Base-by-base conservation (phyloP, 1,140 invertebrate species). In the Manduca sexta region DNA sequence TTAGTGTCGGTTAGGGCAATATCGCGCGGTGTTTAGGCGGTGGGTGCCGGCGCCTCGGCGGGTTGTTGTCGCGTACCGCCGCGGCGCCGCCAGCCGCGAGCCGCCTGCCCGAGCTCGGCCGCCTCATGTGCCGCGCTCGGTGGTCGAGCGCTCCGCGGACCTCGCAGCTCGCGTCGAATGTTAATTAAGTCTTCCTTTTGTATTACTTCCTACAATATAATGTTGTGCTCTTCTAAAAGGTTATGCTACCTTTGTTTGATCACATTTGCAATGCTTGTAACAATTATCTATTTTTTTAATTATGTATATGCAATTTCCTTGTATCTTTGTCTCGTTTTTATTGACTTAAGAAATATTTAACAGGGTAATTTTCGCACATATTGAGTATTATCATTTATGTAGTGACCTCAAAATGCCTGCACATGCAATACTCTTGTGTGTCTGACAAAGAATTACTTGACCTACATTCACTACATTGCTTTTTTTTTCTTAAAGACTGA, bases 141-240 rank as follows among this genome's bases (percentile, higher is more conserved):
- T 60, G 60, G 63, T 72, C 63, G 51, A n/a, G 62, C 61, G 60
- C 47, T 66, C 56, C 66, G n/a, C n/a, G n/a, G n/a, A n/a, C n/a
- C n/a, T n/a, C n/a, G n/a, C n/a, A n/a, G n/a, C n/a, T 64, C 66
- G 77, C 71, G 67, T 69, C 68, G 77, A 76, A 84, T 84, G 72
- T 64, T 81, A 80, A 84, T 81, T 80, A 80, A 67, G 56, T 74
- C 72, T 81, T 81, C 80, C 77, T 75, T 74, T 70, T 72, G 67
- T 51, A 73, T 60, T 63, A 80, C 71, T 83, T 81, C 75, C 77
- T 77, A 78, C 73, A 57, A 69, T 56, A 69, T 60, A 64, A 64
- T 62, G 46, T 57, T 51, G 51, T 64, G 52, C 54, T 56, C 67
- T 61, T 65, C 47, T 64, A 65, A 67, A 60, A n/a, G 21, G 52